Percentiles rank a stretch among this genome's conserved stretches.
phyloP scores from a whole-genome alignment of 2,113 vertebrate species.

The Gymnocephalus cernua region DNA sequence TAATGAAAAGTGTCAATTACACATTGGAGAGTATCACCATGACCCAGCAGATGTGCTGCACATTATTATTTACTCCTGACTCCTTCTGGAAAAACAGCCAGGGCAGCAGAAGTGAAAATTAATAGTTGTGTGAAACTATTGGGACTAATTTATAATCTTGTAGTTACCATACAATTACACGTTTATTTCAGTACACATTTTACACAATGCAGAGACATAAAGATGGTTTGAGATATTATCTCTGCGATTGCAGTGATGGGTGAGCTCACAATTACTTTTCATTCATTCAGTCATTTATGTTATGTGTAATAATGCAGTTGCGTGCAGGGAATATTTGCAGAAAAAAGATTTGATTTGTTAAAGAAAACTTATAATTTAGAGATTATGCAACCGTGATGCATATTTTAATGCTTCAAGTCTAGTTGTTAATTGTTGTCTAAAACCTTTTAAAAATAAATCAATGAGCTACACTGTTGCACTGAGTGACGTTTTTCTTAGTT shows the following conservation, averaged over 20 bases:
- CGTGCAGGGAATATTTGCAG: not conserved
- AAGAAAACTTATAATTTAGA: not conserved
- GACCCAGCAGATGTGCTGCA: not conserved
- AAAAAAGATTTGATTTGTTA: not conserved
- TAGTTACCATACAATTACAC: not conserved
- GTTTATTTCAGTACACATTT: not conserved
- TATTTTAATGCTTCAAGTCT: not conserved
- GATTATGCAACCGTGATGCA: not conserved
- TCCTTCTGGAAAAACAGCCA: not conserved
- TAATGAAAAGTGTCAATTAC: constrained; percentile 49
- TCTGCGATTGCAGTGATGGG: not conserved
- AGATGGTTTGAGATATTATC: not conserved
- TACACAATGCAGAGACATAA: not conserved
- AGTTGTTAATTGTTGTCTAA: too few species aligned
- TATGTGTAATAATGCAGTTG: not conserved
- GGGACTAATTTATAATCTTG: not conserved
- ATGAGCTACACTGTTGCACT: too few species aligned
- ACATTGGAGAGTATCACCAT: constrained; percentile 20
- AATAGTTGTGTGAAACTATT: not conserved
- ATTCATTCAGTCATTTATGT: not conserved
- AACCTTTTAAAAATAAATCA: too few species aligned
- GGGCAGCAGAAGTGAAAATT: not conserved
- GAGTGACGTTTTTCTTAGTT: too few species aligned
- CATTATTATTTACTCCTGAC: constrained; percentile 18
- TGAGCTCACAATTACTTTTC: not conserved